A percentile compares a stretch with the other conserved stretches of the same genome.
These are phyloP conservation scores for Amorpha juglandis DNA, from an alignment of 2,888 invertebrate genomes.

Conservation along the genomic window DNA sequence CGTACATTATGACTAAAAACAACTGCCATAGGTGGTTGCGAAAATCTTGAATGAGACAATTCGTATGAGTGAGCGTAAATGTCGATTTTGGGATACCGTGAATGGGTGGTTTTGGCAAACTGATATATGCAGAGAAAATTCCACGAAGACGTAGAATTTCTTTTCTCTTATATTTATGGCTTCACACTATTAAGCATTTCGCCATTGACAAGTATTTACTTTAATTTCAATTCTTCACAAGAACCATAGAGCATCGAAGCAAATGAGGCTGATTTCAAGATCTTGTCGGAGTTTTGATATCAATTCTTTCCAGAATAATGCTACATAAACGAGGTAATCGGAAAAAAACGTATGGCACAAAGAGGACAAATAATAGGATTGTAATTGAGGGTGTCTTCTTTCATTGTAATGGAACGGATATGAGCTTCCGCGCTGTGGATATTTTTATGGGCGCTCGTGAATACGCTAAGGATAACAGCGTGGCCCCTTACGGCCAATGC, in stretches of 20 bases:
- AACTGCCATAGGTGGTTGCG: slow-evolving; percentile 48
- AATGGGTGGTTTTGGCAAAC: background rate
- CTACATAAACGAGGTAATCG: background rate
- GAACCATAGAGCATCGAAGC: too few relatives aligned
- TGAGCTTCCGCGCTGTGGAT: slow-evolving; percentile 18
- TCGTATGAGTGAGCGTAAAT: slow-evolving; percentile 1
- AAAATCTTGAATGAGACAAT: slow-evolving; percentile 23
- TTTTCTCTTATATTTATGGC: too few relatives aligned
- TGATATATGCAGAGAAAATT: too few relatives aligned
- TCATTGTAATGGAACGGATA: slow-evolving; percentile 2
- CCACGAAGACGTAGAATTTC: too few relatives aligned
- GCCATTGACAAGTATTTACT: too few relatives aligned
- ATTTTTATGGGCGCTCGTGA: slow-evolving; percentile 14
- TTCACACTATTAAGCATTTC: too few relatives aligned
- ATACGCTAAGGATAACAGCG: slow-evolving; percentile 1
- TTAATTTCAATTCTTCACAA: too few relatives aligned
- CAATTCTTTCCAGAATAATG: too few relatives aligned
- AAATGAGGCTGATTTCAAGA: too few relatives aligned
- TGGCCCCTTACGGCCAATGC: background rate
- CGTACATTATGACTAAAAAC: slow-evolving; percentile 25
- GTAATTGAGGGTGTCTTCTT: slow-evolving; percentile 22
- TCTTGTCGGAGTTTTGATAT: too few relatives aligned
- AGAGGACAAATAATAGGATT: background rate
- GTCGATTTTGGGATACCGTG: background rate
- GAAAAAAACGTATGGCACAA: background rate